Percentiles rank a stretch among this genome's conserved stretches.
Evolutionary conservation across 2,888 invertebrate genomes (phyloP).

Genomic region (Phaedon cochleariae): DNA sequence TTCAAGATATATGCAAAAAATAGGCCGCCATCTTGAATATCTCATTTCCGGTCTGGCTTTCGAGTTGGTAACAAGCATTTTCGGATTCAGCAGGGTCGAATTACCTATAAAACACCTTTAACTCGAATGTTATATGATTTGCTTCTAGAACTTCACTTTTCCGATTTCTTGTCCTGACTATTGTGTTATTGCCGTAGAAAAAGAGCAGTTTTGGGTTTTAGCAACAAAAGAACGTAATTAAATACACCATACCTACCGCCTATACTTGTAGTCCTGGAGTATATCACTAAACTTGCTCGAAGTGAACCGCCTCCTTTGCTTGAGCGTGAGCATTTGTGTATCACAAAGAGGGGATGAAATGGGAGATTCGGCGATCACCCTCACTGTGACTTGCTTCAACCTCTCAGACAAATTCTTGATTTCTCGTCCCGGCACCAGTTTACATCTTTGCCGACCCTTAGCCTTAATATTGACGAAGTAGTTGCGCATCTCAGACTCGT

Average conservation of each 20-base stretch:
- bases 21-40: no score
- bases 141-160: no score
- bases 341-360: slow-evolving; percentile 66
- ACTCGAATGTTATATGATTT: no score
- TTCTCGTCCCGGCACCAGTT: slow-evolving; percentile 62
- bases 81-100: no score
- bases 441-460: slow-evolving; percentile 79
- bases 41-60: no score
- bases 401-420: slow-evolving; percentile 55
- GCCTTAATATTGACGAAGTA: slow-evolving; percentile 70
- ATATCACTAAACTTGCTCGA: slow-evolving; percentile 49
- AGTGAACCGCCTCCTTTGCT: slow-evolving; percentile 58
- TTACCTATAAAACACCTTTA: no score
- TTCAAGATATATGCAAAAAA: no score
- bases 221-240: no score
- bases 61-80: no score
- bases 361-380: slow-evolving; percentile 73
- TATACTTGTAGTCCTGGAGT: slow-evolving; percentile 53
- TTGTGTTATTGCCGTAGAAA: no score
- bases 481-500: slow-evolving; percentile 70
- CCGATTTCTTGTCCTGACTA: no score
- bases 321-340: slow-evolving; percentile 63
- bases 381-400: slow-evolving; percentile 68
- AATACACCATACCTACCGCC: slow-evolving; percentile 51
- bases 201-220: no score